Evolutionary conservation across 2,113 vertebrate species (phyloP), one percentile per base, ranked within the genome.

Genomic region (Labeo catla): DNA sequence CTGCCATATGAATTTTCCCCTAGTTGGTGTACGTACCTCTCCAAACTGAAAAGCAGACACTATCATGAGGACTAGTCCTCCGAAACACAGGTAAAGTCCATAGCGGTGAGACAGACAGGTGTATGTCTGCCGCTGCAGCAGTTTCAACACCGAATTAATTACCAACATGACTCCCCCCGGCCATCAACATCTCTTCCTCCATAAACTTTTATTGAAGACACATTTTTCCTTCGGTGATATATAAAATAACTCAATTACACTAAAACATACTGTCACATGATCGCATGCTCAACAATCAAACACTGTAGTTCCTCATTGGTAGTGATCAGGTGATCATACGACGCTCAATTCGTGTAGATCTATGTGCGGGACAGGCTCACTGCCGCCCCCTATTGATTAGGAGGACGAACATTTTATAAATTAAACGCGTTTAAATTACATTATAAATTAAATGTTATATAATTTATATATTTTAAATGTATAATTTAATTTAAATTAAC

Each of bases 11-110:
- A 47, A 65, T 0, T 28, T 13, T 4, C 2, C 16, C 47, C 36
- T 6, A 66, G n/a, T n/a, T 36, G 6, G 4, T 54, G 85, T 80
- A 90, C 95, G 95, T 89, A 99, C 98, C 97, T 99, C 98, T 92
- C 98, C 98, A 70, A 99, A 99, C 93, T 99, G 98, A 91, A 99
- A 96, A 72, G 97, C 98, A 47, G 97, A 99, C 88, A 99, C 97
- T 85, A 99, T 97, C 96, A 97, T 96, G 91, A 99, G 96, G n/a
- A 99, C 97, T 86, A 99, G 91, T 84, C 98, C 97, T 47, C 97
- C 97, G 84, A 99, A 98, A 92, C 98, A 99, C 82, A 98, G 95
- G 94, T 98, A 99, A 72, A 98, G 96, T 81, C 97, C 98, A 89
- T 98, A 98, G 68, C 97, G 93, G 92, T 98, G 97, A 81, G 98